Evolutionary conservation across 2,888 invertebrate genomes (phyloP).

Genomic region (Trichogramma evanescens): DNA sequence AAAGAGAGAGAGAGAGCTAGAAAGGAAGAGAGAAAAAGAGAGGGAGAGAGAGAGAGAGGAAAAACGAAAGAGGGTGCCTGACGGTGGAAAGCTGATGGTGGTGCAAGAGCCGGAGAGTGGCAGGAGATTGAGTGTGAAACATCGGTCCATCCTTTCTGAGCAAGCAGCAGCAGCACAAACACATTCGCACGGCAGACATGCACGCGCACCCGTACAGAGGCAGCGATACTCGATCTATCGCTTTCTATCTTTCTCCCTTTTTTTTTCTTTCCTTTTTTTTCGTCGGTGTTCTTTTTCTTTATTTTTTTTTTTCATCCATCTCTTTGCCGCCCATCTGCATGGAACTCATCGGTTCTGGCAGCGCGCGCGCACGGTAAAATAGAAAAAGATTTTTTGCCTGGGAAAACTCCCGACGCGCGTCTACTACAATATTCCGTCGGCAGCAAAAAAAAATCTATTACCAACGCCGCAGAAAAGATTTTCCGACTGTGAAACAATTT

Average conservation of each 20-base stretch:
- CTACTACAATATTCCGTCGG: background rate
- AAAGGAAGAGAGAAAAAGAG: conserved; percentile 8
- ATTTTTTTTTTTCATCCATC: background rate
- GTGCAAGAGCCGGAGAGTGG: conserved; percentile 23
- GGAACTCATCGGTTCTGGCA: conserved; percentile 4
- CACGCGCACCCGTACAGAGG: conserved; percentile 10
- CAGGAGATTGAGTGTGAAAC: conserved; percentile 39
- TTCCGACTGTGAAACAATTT: no score
- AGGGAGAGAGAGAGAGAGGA: conserved; percentile 6
- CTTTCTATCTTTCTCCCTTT: background rate
- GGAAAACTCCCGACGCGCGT: background rate
- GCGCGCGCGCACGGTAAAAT: conserved; percentile 7
- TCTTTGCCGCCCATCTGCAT: conserved; percentile 12
- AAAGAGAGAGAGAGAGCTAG: background rate
- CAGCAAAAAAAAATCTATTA: no score
- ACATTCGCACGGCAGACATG: no score
- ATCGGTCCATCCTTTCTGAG: conserved; percentile 34
- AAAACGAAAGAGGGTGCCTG: background rate
- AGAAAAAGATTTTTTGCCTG: conserved; percentile 10
- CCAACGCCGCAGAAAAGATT: no score
- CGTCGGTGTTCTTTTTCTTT: background rate
- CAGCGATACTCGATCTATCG: conserved; percentile 26
- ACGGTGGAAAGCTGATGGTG: background rate
- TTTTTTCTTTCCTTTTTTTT: background rate
- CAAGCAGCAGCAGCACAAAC: conserved; percentile 16